phyloP scores from a whole-genome alignment of 1,140 invertebrate species.

The Musca domestica region DNA sequence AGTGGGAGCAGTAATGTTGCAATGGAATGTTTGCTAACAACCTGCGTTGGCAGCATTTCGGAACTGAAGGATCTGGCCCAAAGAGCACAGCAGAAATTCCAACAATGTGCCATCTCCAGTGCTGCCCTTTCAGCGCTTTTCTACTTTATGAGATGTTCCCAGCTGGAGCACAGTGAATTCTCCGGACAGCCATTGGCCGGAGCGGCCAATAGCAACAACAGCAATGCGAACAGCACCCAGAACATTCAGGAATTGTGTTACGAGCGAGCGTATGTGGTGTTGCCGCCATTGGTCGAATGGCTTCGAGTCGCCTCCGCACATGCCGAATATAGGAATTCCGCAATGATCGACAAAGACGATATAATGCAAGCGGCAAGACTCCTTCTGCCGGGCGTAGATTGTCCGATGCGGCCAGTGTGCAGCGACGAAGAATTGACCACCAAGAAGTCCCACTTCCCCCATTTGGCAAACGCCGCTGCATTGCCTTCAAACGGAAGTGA shows the following conservation, averaged over 20 bases:
- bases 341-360: slow-evolving; percentile 80
- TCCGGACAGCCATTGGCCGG: slow-evolving; percentile 22
- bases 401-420: slow-evolving; percentile 71
- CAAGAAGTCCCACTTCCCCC: slow-evolving; percentile 42
- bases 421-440: slow-evolving; percentile 57
- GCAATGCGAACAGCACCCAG: slow-evolving; percentile 42
- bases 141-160: slow-evolving; percentile 89
- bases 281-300: slow-evolving; percentile 87
- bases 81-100: slow-evolving; percentile 58
- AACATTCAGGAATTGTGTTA: slow-evolving; percentile 76
- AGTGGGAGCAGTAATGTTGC: slow-evolving; percentile 38
- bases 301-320: slow-evolving; percentile 77
- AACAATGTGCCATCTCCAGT: slow-evolving; percentile 61
- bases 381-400: slow-evolving; percentile 83
- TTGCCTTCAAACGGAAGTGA: slow-evolving; percentile 29
- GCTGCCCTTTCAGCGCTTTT: slow-evolving; percentile 76
- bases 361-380: slow-evolving; percentile 83
- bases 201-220: slow-evolving; percentile 30
- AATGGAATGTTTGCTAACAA: slow-evolving; percentile 68
- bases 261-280: slow-evolving; percentile 79
- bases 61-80: slow-evolving; percentile 75
- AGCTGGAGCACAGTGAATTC: slow-evolving; percentile 60
- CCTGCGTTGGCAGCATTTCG: slow-evolving; percentile 78
- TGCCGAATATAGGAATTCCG: slow-evolving; percentile 75
- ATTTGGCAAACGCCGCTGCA: slow-evolving; percentile 4